A percentile compares a stretch with the other conserved stretches of the same genome.
Evolutionary conservation across 2,113 vertebrate species (phyloP).

Genomic region (Pseudonaja textilis): DNA sequence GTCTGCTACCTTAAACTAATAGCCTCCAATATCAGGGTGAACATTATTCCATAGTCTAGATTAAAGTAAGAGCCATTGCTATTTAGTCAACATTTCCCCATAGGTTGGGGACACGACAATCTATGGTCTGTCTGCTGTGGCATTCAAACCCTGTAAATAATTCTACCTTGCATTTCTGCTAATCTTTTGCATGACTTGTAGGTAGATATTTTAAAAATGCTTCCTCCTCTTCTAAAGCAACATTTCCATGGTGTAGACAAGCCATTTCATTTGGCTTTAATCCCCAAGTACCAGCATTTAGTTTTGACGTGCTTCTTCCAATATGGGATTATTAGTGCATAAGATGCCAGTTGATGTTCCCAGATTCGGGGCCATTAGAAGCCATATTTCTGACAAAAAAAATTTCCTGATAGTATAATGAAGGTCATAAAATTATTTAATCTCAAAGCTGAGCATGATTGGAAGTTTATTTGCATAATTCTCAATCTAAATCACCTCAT

Average conservation of each 20-base stretch:
- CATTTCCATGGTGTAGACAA: constrained; percentile 35
- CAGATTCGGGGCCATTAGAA: background rate
- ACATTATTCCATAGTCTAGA: background rate
- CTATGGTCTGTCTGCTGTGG: background rate
- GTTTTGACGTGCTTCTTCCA: background rate
- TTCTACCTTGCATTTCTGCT: background rate
- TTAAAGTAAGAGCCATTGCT: background rate
- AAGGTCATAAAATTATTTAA: background rate
- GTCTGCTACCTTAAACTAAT: background rate
- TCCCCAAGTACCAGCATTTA: constrained; percentile 25
- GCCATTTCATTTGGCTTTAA: rapidly evolving
- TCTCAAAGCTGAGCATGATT: background rate
- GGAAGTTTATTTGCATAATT: background rate
- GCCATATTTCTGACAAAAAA: background rate
- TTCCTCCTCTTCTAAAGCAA: constrained; percentile 47
- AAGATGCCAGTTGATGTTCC: rapidly evolving
- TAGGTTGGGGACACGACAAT: background rate
- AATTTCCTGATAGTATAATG: background rate
- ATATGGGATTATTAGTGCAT: background rate
- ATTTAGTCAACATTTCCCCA: background rate
- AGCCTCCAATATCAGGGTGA: background rate
- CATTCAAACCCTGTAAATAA: background rate
- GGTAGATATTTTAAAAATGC: constrained; percentile 31
- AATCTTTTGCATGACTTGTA: background rate
- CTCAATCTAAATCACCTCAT: background rate